These are phyloP conservation scores for Heteronetta atricapilla DNA, from an alignment of 2,113 vertebrate genomes.

Conservation along the genomic window DNA sequence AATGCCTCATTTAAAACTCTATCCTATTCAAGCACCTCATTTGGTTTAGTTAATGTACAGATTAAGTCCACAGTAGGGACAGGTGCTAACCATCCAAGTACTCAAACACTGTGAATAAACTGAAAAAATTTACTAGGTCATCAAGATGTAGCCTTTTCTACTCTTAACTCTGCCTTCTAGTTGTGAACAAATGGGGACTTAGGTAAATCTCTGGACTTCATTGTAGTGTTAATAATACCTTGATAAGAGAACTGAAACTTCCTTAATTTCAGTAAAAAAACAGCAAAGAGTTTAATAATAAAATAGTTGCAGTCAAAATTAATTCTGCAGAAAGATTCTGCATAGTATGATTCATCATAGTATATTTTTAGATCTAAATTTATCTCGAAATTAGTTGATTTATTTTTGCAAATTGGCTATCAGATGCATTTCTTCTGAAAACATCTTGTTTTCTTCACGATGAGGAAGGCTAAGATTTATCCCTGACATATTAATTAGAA, in stretches of 20 bases:
- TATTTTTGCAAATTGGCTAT: neutral
- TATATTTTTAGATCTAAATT: neutral
- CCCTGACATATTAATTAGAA: neutral
- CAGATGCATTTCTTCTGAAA: neutral
- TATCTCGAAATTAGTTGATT: neutral
- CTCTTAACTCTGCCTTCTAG: neutral
- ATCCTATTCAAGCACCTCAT: neutral
- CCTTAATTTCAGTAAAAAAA: neutral
- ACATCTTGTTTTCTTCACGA: neutral
- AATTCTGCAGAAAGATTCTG: neutral
- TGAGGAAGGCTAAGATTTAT: neutral
- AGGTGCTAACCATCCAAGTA: neutral
- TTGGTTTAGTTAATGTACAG: neutral
- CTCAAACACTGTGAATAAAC: neutral
- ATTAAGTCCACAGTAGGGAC: neutral
- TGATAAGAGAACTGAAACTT: neutral
- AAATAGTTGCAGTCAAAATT: conserved; percentile 1
- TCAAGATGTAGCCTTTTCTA: neutral
- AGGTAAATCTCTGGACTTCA: neutral
- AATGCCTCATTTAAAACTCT: neutral
- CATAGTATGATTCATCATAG: no score
- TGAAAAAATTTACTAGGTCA: neutral
- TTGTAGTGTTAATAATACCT: neutral
- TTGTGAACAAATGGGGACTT: neutral
- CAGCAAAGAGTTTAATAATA: neutral